These are phyloP conservation scores for Anthoptus insignis DNA, from an alignment of 2,888 invertebrate species.

Conservation along the genomic window DNA sequence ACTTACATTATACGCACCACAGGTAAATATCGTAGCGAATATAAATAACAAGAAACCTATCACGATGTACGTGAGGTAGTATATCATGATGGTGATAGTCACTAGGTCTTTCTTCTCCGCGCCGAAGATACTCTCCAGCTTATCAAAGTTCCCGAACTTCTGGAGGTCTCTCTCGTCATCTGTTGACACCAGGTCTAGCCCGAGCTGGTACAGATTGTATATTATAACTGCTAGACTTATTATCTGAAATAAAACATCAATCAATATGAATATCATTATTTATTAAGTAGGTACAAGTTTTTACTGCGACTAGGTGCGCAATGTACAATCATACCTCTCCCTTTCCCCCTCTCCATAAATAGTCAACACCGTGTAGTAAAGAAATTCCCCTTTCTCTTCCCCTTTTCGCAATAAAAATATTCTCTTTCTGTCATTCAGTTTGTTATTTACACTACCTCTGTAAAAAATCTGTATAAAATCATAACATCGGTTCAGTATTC, in stretches of 20 bases:
- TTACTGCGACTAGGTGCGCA: too few species aligned
- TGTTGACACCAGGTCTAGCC: slow-evolving; percentile 63
- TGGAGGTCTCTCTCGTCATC: slow-evolving; percentile 61
- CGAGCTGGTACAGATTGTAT: slow-evolving; percentile 70
- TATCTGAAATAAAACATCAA: too few species aligned
- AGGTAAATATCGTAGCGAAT: slow-evolving; percentile 68
- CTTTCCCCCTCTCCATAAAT: too few species aligned
- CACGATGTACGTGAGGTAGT: slow-evolving; percentile 68
- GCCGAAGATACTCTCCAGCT: slow-evolving; percentile 74
- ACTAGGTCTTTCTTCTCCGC: slow-evolving; percentile 66
- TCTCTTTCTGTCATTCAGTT: too few species aligned
- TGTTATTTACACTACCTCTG: too few species aligned
- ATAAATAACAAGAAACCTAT: slow-evolving; percentile 70
- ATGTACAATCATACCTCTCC: too few species aligned
- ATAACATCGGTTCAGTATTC: too few species aligned
- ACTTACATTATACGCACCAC: slow-evolving; percentile 76
- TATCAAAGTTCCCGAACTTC: slow-evolving; percentile 72
- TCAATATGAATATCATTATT: neutral
- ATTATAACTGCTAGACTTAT: slow-evolving; percentile 72
- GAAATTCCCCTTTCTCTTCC: too few species aligned
- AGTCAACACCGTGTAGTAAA: too few species aligned
- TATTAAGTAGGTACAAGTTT: too few species aligned
- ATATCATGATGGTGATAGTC: slow-evolving; percentile 64
- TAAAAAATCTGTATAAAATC: too few species aligned
- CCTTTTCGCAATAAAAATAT: too few species aligned